phyloP scores from a whole-genome alignment of 2,888 invertebrate genomes.

The Sesamia inferens region DNA sequence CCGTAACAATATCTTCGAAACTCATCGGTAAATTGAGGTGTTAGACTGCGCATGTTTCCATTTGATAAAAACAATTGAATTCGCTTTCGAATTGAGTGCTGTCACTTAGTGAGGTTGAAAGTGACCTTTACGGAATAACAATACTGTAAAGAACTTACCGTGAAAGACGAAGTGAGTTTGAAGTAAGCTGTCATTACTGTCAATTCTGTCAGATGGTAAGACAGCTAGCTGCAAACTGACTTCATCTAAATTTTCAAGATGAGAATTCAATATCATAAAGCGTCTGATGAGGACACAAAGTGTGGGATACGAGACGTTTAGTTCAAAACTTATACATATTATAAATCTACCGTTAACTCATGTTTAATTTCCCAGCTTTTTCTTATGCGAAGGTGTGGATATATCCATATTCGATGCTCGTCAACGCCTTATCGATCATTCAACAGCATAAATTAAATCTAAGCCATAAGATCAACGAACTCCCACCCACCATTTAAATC shows the following conservation, averaged over 20 bases:
- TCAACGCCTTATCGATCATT: constrained; percentile 16
- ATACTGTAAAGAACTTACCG: not conserved
- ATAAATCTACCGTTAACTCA: not conserved
- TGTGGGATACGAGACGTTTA: not conserved
- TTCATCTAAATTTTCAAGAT: not conserved
- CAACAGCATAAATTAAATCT: constrained; percentile 30
- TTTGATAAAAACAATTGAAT: not conserved
- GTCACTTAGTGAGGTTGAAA: not conserved
- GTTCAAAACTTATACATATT: not conserved
- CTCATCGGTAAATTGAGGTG: not conserved
- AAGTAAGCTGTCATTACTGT: not conserved
- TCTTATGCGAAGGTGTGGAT: not conserved
- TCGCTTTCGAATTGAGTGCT: not conserved
- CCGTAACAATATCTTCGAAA: no score
- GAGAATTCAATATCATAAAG: not conserved
- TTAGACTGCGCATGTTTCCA: no score
- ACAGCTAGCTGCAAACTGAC: not conserved
- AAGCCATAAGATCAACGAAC: constrained; percentile 41
- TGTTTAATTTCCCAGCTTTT: not conserved
- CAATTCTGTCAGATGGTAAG: not conserved
- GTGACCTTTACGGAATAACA: not conserved
- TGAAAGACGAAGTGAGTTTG: not conserved
- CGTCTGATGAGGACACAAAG: not conserved
- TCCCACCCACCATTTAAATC: constrained; percentile 28
- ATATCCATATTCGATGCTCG: not conserved